These are phyloP conservation scores for Calephelis nemesis DNA, from an alignment of 1,140 invertebrate species.

Conservation along the genomic window DNA sequence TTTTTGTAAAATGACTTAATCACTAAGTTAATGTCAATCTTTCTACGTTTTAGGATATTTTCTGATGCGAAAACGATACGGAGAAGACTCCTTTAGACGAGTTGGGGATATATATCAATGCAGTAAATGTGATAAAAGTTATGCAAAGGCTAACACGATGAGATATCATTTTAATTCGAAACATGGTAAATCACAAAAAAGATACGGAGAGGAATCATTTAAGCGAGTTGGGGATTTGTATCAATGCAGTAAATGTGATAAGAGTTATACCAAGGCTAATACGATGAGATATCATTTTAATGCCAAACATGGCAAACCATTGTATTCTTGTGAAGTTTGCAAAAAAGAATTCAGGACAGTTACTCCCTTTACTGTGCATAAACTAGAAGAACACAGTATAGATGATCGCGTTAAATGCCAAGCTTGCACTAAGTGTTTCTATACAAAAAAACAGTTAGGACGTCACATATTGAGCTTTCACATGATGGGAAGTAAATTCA, in stretches of 20 bases:
- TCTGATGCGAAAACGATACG: conserved; percentile 33
- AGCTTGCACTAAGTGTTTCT: conserved; percentile 58
- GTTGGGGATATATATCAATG: conserved; percentile 43
- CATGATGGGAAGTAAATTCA: conserved; percentile 58
- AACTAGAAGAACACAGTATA: conserved; percentile 49
- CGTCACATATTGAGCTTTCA: conserved; percentile 63
- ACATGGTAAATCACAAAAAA: conserved; percentile 51
- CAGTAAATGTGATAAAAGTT: conserved; percentile 48
- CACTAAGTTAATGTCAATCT: conserved; percentile 22
- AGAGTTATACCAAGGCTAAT: conserved; percentile 42
- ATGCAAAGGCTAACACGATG: conserved; percentile 43
- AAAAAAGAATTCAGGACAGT: conserved; percentile 51
- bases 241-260: conserved; percentile 50
- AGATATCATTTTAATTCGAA: conserved; percentile 51
- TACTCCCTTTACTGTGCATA: conserved; percentile 51
- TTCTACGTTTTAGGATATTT: conserved; percentile 42
- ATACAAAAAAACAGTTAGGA: conserved; percentile 46
- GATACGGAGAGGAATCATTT: conserved; percentile 46
- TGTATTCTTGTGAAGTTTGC: conserved; percentile 46
- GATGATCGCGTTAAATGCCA: conserved; percentile 63
- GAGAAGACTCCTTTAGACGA: conserved; percentile 46
- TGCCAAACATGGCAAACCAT: conserved; percentile 53
- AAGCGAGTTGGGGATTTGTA: conserved; percentile 39
- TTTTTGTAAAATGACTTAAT: too few species aligned
- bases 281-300: conserved; percentile 52